Evolutionary conservation across 2,888 invertebrate genomes (phyloP).

Genomic region (Conus canariensis): DNA sequence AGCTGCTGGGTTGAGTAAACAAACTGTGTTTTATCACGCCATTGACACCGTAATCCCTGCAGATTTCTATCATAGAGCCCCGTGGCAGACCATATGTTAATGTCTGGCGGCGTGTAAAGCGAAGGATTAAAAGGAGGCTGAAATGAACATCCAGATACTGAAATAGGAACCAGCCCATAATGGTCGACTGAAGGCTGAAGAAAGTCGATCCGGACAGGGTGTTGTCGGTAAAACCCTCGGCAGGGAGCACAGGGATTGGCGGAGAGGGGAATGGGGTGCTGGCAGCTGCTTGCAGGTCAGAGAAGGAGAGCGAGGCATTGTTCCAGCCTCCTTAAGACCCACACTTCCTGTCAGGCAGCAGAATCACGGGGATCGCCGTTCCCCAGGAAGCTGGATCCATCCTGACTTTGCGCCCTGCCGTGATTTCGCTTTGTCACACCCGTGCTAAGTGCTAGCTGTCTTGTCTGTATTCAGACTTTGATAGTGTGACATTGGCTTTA

Average conservation of each 20-base stretch:
- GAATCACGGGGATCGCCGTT: neutral
- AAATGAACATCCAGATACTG: constrained; percentile 26
- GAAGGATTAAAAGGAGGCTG: constrained; percentile 21
- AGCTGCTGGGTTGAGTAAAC: constrained; percentile 4
- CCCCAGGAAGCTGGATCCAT: neutral
- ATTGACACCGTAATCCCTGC: constrained; percentile 7
- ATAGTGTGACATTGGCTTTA: neutral
- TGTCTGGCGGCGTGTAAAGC: constrained; percentile 24
- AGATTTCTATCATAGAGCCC: constrained; percentile 13
- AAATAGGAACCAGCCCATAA: constrained; percentile 25
- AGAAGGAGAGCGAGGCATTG: neutral
- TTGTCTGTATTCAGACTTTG: no score
- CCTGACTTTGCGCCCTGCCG: neutral
- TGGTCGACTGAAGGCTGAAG: constrained; percentile 6
- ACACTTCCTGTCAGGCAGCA: neutral
- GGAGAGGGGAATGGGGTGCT: neutral
- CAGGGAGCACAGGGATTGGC: neutral
- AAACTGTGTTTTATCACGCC: constrained; percentile 25
- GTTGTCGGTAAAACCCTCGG: neutral
- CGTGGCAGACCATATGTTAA: constrained; percentile 36
- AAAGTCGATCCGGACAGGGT: constrained; percentile 23
- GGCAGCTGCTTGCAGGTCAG: constrained; percentile 3
- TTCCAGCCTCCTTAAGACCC: neutral
- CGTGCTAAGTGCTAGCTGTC: neutral
- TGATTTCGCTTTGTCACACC: neutral